These are phyloP conservation scores for Emydura subglobosa DNA, from an alignment of 2,113 vertebrate species.

Conservation along the genomic window DNA sequence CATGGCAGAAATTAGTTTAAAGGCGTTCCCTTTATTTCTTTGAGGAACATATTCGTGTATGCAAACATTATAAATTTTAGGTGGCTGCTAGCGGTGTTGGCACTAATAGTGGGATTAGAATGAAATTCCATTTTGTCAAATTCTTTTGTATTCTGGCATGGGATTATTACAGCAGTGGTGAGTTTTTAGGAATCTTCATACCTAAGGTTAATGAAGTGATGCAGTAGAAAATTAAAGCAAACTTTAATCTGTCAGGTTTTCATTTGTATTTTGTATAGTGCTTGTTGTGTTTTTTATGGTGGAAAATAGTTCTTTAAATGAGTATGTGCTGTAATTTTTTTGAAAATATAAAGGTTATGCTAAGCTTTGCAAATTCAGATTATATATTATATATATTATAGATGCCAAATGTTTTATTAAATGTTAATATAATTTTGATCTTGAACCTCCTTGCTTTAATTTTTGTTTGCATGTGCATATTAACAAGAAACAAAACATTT, in stretches of 20 bases:
- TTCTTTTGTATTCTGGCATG: neutral
- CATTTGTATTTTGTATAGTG: neutral
- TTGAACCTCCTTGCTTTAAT: neutral
- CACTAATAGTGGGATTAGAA: neutral
- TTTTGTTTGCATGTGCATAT: neutral
- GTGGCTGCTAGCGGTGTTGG: neutral
- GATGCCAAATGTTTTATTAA: neutral
- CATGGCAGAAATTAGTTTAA: neutral
- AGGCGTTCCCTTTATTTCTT: neutral
- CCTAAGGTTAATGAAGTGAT: neutral
- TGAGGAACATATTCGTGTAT: neutral
- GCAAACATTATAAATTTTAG: neutral
- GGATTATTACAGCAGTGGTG: neutral
- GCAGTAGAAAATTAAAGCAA: neutral
- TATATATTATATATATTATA: neutral
- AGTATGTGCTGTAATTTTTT: neutral
- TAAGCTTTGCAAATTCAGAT: neutral
- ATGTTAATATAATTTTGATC: neutral
- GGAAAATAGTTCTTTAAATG: neutral
- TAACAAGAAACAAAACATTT: neutral
- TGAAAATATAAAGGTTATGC: neutral
- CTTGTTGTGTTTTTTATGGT: rapidly evolving
- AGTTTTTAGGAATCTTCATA: neutral
- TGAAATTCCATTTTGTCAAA: neutral
- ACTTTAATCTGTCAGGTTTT: neutral